Base-by-base conservation (phyloP, 1,140 invertebrate species). In the Apis laboriosa region DNA sequence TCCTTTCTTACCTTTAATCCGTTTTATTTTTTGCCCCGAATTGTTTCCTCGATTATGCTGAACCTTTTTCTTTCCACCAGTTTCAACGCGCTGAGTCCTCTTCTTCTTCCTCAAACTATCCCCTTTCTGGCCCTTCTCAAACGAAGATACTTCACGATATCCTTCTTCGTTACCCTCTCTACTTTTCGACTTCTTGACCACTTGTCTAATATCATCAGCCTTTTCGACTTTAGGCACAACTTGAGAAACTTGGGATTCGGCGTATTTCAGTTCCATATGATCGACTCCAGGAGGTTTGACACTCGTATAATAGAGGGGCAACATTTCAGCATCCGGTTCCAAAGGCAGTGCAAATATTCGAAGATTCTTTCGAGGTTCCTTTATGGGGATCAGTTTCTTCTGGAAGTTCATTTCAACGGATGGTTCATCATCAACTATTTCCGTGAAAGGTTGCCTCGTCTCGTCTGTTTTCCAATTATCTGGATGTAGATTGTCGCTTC, bases 281-380 rank as follows among this genome's bases (percentile, higher is more conserved):
- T 92, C 92, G 1, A 93, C 93, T 8, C 92, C 92, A 0, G 92
- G 93, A 9, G 93, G 79, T 51, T 90, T 90, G 3, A 94, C 89
- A 3, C 91, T 87, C 0, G 85, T 89, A 78, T 92, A 94, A 82
- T 92, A 85, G 11, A 87, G 86, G 5, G 93, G 93, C 21, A 94
- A 64, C 91, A 94, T 92, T 63, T 94, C 93, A 0, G 93, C 93
- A 2, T 93, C 92, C 0, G 93, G 92, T 71, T 94, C 90, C 67
- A 86, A 28, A 9, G 80, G 77, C 28, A 75, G 13, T 1, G 56
- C 21, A n/a, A 34, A 11, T 43, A 75, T 28, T 3, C 28, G 17
- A 58, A 70, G 51, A 11, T 11, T 15, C 7, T 64, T 56, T 17
- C 67, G 81, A 5, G 81, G 76, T 17, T 49, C 51, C 34, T 58